Evolutionary conservation across 2,797 vertebrate species (phyloP).

Genomic region (Manis crassicaudata): DNA sequence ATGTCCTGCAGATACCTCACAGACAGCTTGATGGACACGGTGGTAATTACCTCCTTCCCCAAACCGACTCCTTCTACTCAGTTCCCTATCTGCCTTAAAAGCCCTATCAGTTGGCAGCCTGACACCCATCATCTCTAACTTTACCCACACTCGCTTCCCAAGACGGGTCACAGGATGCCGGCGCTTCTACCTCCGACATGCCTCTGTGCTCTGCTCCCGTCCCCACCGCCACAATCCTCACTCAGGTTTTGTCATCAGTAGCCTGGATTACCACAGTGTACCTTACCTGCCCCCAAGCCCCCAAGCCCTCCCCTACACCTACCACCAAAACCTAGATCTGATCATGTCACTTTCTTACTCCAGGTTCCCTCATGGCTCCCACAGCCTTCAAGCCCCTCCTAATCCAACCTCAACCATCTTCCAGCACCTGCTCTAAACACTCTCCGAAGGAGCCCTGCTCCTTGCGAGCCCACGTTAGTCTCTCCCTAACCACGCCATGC

Average conservation of each 20-base stretch:
- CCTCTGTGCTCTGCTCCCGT: not conserved
- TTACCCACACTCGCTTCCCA: not conserved
- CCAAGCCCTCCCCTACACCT: no score
- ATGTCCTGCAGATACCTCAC: not conserved
- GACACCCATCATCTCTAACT: not conserved
- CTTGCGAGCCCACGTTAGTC: not conserved
- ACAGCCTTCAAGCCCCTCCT: not conserved
- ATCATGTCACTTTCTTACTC: not conserved
- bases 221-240: not conserved
- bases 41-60: conserved; percentile 12
- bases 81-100: not conserved
- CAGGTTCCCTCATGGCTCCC: not conserved
- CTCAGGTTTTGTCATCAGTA: not conserved
- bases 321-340: not conserved
- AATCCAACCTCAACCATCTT: not conserved
- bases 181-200: not conserved
- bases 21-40: not conserved
- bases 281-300: not conserved
- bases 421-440: accelerated
- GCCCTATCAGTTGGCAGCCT: not conserved
- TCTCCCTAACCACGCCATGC: not conserved
- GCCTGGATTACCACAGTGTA: no score
- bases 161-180: not conserved
- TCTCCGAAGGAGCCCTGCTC: not conserved
- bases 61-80: not conserved